Conservation (phyloP, 1,140 invertebrate genomes). For the Teleopsis dalmanni region DNA sequence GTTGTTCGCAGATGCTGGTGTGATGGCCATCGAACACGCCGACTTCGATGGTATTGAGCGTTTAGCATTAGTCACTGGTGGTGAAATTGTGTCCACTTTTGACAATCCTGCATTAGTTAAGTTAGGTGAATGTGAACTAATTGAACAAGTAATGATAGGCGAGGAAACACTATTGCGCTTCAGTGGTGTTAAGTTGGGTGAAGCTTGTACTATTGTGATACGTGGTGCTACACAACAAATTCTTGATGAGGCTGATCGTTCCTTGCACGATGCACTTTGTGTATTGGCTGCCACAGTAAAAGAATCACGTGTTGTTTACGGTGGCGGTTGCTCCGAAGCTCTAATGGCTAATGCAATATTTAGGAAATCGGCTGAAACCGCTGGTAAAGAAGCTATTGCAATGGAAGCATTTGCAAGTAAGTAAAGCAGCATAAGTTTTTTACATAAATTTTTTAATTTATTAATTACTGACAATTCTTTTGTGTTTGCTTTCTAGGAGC, state of each 20-base stretch:
- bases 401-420: constrained; percentile 87
- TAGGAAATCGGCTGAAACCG: constrained; percentile 74
- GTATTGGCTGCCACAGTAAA: constrained; percentile 93
- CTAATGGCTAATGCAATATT: constrained; percentile 91
- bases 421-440: constrained; percentile 9
- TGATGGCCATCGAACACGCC: constrained; percentile 99
- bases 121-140: constrained; percentile 88
- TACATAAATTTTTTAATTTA: background rate
- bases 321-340: constrained; percentile 92
- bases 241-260: constrained; percentile 96
- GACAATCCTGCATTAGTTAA: constrained; percentile 88
- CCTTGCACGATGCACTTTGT: constrained; percentile 96
- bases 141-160: constrained; percentile 97
- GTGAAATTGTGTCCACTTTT: constrained; percentile 98
- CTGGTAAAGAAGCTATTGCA: constrained; percentile 95
- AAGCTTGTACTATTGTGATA: constrained; percentile 95
- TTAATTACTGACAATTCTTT: background rate
- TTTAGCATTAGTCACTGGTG: constrained; percentile 92
- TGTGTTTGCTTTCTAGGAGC: constrained; percentile 51
- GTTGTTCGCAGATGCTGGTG: constrained; percentile 93
- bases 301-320: constrained; percentile 84
- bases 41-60: constrained; percentile 99
- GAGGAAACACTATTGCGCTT: constrained; percentile 95
- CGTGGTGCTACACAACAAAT: constrained; percentile 99
- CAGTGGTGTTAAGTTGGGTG: constrained; percentile 87